These are phyloP conservation scores for Pseudorectes ferrugineus DNA, from an alignment of 2,113 vertebrate genomes.

Conservation along the genomic window DNA sequence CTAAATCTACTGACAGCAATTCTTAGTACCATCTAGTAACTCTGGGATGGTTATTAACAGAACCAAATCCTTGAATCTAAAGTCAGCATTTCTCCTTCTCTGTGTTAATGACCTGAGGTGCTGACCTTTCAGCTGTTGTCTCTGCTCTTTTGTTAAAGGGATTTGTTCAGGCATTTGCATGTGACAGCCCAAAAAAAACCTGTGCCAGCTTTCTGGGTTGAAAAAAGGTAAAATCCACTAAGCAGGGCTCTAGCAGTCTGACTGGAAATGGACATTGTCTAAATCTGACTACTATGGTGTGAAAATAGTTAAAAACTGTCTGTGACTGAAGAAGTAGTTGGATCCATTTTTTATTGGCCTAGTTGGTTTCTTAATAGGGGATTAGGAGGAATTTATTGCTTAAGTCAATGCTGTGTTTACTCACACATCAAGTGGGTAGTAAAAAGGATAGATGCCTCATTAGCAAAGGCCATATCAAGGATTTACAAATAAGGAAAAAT, in stretches of 20 bases:
- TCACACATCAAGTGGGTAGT: constrained; percentile 16
- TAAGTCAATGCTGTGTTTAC: constrained; percentile 13
- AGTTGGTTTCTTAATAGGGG: background rate
- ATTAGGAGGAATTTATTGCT: constrained; percentile 36
- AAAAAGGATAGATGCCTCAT: constrained; percentile 44
- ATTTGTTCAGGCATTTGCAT: background rate
- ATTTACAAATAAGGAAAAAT: constrained; percentile 10
- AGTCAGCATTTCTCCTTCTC: background rate
- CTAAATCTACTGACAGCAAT: background rate
- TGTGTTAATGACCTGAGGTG: background rate
- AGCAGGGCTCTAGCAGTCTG: background rate
- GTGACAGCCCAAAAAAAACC: background rate
- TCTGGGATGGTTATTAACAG: background rate
- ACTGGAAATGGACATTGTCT: background rate
- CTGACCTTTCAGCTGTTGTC: background rate
- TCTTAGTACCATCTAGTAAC: background rate
- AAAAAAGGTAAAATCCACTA: background rate
- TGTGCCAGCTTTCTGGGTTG: background rate
- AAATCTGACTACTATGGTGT: background rate
- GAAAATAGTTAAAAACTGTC: background rate
- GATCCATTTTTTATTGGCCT: background rate
- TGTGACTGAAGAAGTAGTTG: background rate
- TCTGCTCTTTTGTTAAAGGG: background rate
- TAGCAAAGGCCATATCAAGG: background rate
- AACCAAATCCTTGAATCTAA: background rate